Evolutionary conservation across 2,888 invertebrate species (phyloP).

Genomic region (Pachydiplax longipennis): DNA sequence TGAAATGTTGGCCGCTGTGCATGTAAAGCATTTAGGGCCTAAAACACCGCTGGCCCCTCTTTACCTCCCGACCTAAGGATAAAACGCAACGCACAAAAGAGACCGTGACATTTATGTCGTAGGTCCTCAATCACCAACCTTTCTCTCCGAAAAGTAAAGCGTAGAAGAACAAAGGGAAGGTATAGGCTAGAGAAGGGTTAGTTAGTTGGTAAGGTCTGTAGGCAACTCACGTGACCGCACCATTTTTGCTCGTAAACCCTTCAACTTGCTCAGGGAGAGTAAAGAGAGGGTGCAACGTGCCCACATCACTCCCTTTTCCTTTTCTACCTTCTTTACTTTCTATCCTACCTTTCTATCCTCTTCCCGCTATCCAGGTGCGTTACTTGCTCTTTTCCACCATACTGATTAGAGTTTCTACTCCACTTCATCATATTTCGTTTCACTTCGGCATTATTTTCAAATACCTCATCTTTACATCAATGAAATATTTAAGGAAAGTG

Average conservation of each 20-base stretch:
- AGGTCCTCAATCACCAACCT: not conserved
- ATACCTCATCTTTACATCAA: no score
- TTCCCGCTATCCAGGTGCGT: not conserved
- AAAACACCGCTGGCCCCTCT: not conserved
- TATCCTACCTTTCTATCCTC: no score
- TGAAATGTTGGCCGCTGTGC: not conserved
- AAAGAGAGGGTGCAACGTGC: not conserved
- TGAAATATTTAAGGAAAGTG: no score
- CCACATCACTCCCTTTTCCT: no score
- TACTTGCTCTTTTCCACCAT: not conserved
- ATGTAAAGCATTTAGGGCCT: not conserved
- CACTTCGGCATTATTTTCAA: no score
- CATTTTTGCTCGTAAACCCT: conserved; percentile 24
- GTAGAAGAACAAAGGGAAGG: not conserved
- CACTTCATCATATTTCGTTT: not conserved
- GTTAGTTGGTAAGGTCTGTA: conserved; percentile 11
- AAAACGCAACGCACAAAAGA: not conserved
- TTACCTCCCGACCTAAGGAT: not conserved
- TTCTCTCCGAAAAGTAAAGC: not conserved
- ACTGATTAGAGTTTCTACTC: not conserved
- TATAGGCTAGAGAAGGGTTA: not conserved
- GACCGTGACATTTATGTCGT: not conserved
- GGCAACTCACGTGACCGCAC: not conserved
- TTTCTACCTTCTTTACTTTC: no score
- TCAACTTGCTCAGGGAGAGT: not conserved